phyloP scores from a whole-genome alignment of 2,113 vertebrate genomes.

The Coptodon rendalli region DNA sequence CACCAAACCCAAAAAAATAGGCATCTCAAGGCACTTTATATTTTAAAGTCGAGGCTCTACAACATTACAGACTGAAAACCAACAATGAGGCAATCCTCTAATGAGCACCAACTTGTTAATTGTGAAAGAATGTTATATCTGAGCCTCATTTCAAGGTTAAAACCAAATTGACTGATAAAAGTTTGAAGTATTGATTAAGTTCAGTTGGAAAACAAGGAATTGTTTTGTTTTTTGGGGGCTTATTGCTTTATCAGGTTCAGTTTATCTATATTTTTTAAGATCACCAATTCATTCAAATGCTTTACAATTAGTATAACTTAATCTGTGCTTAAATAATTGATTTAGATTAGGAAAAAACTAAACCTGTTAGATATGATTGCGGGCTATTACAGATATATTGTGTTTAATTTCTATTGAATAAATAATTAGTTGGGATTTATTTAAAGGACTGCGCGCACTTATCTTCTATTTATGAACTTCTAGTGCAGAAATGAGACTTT shows the following conservation, averaged over 20 bases:
- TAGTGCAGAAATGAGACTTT: not conserved
- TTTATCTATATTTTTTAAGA: not conserved
- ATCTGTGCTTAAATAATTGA: not conserved
- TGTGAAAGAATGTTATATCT: not conserved
- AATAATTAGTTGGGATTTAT: not conserved
- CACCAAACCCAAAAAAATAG: not conserved
- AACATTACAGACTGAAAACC: not conserved
- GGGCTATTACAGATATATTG: not conserved
- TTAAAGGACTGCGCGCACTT: not conserved
- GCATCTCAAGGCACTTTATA: not conserved
- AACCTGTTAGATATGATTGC: not conserved
- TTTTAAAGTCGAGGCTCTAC: not conserved
- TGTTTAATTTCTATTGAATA: not conserved
- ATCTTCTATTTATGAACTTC: not conserved
- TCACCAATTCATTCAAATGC: not conserved
- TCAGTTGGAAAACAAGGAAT: not conserved
- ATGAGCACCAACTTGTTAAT: accelerated
- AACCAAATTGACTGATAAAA: accelerated
- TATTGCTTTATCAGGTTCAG: not conserved
- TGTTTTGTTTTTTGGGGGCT: not conserved
- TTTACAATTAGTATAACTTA: not conserved
- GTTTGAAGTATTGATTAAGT: not conserved
- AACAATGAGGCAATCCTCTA: not conserved
- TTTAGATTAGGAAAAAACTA: not conserved
- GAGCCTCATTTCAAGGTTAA: not conserved